These are phyloP conservation scores for Deilephila porcellus DNA, from an alignment of 2,888 invertebrate genomes.

Conservation along the genomic window DNA sequence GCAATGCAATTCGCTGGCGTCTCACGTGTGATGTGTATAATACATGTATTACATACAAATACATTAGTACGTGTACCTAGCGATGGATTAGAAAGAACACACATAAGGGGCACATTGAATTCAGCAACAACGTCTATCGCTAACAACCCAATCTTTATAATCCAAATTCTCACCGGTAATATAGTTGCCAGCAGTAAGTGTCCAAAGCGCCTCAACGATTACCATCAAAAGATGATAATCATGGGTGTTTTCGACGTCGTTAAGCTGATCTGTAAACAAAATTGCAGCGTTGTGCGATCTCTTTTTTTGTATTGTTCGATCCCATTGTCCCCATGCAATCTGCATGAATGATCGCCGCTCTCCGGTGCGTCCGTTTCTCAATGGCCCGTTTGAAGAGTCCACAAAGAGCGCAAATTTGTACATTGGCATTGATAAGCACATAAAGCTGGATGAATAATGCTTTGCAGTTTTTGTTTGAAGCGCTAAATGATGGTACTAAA, in stretches of 20 bases:
- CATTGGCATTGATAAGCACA: conserved; percentile 63
- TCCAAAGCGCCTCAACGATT: conserved; percentile 81
- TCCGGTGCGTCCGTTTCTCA: conserved; percentile 55
- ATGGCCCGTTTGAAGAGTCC: conserved; percentile 53
- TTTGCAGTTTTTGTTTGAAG: conserved; percentile 35
- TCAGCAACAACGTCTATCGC: conserved; percentile 55
- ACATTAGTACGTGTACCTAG: conserved; percentile 45
- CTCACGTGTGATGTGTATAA: conserved; percentile 26
- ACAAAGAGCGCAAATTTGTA: conserved; percentile 48
- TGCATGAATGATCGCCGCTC: conserved; percentile 61
- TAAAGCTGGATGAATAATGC: conserved; percentile 62
- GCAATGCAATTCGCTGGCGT: conserved; percentile 19
- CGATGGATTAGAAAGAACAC: conserved; percentile 51
- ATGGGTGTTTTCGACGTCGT: conserved; percentile 84
- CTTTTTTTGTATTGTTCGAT: conserved; percentile 57
- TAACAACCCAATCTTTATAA: conserved; percentile 61
- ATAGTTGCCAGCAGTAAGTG: conserved; percentile 76
- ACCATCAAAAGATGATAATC: conserved; percentile 85
- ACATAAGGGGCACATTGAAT: conserved; percentile 67
- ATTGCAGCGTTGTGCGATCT: conserved; percentile 82
- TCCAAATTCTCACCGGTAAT: conserved; percentile 79
- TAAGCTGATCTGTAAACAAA: conserved; percentile 84
- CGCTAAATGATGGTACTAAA: conserved; percentile 46
- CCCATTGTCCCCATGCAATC: conserved; percentile 72
- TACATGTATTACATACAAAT: conserved; percentile 42